Evolutionary conservation across 2,888 invertebrate species (phyloP), one percentile per base, ranked within the genome.

Genomic region (Callyntrura guangdongensis): DNA sequence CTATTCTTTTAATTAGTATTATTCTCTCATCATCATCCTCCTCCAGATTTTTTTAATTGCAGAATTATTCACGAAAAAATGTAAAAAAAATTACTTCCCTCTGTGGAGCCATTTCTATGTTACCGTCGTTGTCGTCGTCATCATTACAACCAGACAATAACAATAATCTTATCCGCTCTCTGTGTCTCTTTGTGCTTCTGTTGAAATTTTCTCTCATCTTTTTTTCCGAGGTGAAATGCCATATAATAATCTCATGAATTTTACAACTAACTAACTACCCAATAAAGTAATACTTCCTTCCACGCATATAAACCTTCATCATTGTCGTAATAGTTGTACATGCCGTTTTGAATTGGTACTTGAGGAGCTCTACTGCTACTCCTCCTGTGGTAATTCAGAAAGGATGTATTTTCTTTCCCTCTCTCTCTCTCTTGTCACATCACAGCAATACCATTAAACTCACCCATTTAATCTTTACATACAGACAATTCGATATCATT

Each of bases 401-500:
- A 45, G 69, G 20, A 72, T 72, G n/a, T 72, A 36, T 45, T 12
- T 17, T 25, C 49, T 11, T 59, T 25, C 67, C 17, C 72, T 72
- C 17, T 53, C 67, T 67, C 59, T 25, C 81, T 45, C 74, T 59
- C 74, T 36, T 53, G 36, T 72, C 36, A 69, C 61, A 83, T 17
- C 89, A 61, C 20, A 53, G 83, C 81, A 74, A 47, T 64, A 64
- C 20, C 64, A 83, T 47, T 47, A 61, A 64, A 47, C 45, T 20
- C 22, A 17, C 20, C 83, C 83, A 83, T 89, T 89, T 82, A 85
- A 89, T 89, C 84, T 89, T 84, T 64, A 25, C 61, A 82, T 22
- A 47, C 69, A 83, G 89, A 49, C 89, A 47, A 84, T 79, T 89
- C 84, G 84, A 79, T 85, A 64, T 59, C 79, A 64, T 85, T 89